A percentile compares a stretch with the other conserved stretches of the same genome.
These are phyloP conservation scores for Ichneumon xanthorius DNA, from an alignment of 2,888 invertebrate genomes.

Conservation along the genomic window DNA sequence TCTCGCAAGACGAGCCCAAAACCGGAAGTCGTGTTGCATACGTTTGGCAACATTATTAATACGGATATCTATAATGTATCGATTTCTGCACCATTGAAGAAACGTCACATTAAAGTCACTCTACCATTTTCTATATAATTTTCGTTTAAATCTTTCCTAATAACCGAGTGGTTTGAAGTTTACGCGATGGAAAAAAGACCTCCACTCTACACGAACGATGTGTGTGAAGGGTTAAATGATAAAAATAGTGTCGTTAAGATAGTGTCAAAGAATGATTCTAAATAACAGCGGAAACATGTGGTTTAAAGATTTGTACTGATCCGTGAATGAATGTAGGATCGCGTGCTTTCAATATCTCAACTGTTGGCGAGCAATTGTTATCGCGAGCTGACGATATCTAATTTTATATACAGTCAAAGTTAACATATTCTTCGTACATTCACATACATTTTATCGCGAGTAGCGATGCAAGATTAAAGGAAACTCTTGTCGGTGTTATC, in stretches of 20 bases:
- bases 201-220: not conserved
- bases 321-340: not conserved
- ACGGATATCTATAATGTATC: no score
- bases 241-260: not conserved
- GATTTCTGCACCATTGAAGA: no score
- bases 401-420: not conserved
- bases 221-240: not conserved
- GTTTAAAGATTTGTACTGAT: not conserved
- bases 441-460: not conserved
- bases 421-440: not conserved
- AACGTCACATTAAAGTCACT: no score
- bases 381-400: not conserved
- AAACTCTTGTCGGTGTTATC: not conserved
- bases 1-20: not conserved
- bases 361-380: no score
- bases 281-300: not conserved
- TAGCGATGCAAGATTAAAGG: not conserved
- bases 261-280: not conserved
- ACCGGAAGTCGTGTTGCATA: no score
- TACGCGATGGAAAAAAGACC: not conserved
- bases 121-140: no score
- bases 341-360: not conserved
- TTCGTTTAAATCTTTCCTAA: no score
- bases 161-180: not conserved
- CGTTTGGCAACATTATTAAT: no score